These are phyloP conservation scores for Steinernema feltiae DNA, from an alignment of 1,140 invertebrate genomes.

Conservation along the genomic window DNA sequence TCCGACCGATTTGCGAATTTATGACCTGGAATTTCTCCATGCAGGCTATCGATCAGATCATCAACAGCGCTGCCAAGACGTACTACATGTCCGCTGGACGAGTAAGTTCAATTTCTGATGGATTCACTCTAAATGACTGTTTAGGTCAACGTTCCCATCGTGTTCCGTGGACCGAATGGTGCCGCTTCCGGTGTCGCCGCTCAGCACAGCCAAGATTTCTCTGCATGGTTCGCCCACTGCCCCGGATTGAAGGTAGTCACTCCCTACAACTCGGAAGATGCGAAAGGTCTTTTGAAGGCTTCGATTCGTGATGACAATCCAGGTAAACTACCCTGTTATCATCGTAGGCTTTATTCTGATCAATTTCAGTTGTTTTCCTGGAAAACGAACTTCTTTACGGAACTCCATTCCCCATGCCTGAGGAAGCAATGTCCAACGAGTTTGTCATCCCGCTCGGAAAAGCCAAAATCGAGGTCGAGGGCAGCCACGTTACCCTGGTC, in stretches of 20 bases:
- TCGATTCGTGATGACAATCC: constrained; percentile 76
- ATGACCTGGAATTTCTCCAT: too few relatives aligned
- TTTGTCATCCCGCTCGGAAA: constrained; percentile 92
- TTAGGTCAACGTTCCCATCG: constrained; percentile 81
- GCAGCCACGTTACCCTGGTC: constrained; percentile 86
- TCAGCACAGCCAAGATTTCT: constrained; percentile 98
- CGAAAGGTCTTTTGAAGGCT: constrained; percentile 82
- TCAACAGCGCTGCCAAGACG: too few relatives aligned
- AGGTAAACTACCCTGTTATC: constrained; percentile 51
- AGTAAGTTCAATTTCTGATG: too few relatives aligned
- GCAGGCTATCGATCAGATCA: too few relatives aligned
- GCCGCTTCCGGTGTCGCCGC: constrained; percentile 92
- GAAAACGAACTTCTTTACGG: constrained; percentile 97
- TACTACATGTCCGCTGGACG: too few relatives aligned
- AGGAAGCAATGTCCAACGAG: constrained; percentile 80
- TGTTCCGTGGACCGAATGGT: constrained; percentile 96
- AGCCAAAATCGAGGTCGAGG: constrained; percentile 81
- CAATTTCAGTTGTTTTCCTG: constrained; percentile 75
- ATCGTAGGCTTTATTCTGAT: constrained; percentile 40
- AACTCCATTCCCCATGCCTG: constrained; percentile 77
- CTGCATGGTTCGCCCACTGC: constrained; percentile 90
- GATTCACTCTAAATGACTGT: too few relatives aligned
- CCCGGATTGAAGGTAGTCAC: constrained; percentile 89
- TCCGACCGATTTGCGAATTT: too few relatives aligned
- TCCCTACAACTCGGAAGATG: constrained; percentile 88